Percentiles rank a stretch among this genome's conserved stretches.
These are phyloP conservation scores for Pteropus alecto DNA, from an alignment of 2,113 vertebrate genomes.

Conservation along the genomic window DNA sequence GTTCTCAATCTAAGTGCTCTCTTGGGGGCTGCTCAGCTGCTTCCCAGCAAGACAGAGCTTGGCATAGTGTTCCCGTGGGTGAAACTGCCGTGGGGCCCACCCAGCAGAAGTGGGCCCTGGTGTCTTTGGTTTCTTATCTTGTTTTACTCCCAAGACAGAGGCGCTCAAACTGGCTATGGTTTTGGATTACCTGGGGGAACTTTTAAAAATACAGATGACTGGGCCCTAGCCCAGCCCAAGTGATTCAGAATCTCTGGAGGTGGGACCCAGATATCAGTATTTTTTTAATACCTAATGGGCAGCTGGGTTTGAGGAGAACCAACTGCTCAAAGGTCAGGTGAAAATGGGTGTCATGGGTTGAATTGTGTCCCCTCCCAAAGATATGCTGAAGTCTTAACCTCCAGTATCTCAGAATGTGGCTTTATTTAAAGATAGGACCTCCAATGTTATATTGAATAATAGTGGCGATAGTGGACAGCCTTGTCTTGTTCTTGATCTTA, in stretches of 20 bases:
- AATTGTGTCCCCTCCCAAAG: neutral
- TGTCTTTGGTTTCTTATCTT: neutral
- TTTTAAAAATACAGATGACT: neutral
- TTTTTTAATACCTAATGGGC: neutral
- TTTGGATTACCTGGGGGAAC: neutral
- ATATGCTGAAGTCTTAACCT: neutral
- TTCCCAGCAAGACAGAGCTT: rapidly evolving
- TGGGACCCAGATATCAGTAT: neutral
- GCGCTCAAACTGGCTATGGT: neutral
- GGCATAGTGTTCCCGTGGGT: rapidly evolving
- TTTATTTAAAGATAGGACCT: neutral
- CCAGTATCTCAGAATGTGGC: neutral
- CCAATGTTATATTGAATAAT: too few species aligned
- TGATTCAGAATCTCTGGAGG: neutral
- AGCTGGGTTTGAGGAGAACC: neutral
- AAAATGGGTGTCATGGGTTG: neutral
- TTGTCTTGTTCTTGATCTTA: too few species aligned
- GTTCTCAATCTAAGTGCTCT: neutral
- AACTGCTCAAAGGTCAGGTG: neutral
- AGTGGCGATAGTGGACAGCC: too few species aligned
- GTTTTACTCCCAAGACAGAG: neutral
- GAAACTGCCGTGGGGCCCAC: too few species aligned
- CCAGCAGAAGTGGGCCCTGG: neutral
- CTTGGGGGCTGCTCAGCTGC: neutral
- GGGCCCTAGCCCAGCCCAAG: neutral